These are phyloP conservation scores for Notothenia coriiceps DNA, from an alignment of 2,113 vertebrate species.

Conservation along the genomic window DNA sequence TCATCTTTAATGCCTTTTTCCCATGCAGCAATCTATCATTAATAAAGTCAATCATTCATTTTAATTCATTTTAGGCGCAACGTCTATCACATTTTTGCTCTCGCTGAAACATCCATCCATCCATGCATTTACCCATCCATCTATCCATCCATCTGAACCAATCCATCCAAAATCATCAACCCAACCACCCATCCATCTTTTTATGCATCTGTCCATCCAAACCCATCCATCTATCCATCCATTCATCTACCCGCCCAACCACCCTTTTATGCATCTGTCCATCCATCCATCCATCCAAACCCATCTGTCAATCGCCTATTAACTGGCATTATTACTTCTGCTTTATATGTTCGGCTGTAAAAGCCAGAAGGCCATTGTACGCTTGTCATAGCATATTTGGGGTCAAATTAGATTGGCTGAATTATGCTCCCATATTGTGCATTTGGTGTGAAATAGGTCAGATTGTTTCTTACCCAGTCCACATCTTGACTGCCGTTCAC, in stretches of 20 bases:
- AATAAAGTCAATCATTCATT: constrained; percentile 38
- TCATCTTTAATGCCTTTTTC: constrained; percentile 52
- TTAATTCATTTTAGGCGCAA: constrained; percentile 25
- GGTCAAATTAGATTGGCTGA: neutral
- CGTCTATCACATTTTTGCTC: constrained; percentile 15
- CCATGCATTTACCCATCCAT: neutral
- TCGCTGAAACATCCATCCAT: constrained; percentile 7
- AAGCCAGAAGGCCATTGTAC: neutral
- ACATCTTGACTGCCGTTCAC: constrained; percentile 75
- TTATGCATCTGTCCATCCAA: too few relatives aligned
- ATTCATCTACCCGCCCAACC: too few relatives aligned
- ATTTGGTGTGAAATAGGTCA: neutral
- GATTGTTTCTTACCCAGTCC: constrained; percentile 80
- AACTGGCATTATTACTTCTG: neutral
- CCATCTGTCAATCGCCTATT: too few relatives aligned
- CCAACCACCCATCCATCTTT: too few relatives aligned
- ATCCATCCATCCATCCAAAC: too few relatives aligned
- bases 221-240: too few relatives aligned
- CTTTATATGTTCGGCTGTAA: neutral
- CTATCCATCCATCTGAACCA: too few relatives aligned
- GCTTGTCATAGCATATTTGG: neutral
- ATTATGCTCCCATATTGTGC: neutral
- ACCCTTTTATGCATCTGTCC: too few relatives aligned
- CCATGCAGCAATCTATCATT: constrained; percentile 44
- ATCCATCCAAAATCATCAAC: too few relatives aligned